Evolutionary conservation across 2,113 vertebrate species (phyloP).

Genomic region (Taurulus bubalis): DNA sequence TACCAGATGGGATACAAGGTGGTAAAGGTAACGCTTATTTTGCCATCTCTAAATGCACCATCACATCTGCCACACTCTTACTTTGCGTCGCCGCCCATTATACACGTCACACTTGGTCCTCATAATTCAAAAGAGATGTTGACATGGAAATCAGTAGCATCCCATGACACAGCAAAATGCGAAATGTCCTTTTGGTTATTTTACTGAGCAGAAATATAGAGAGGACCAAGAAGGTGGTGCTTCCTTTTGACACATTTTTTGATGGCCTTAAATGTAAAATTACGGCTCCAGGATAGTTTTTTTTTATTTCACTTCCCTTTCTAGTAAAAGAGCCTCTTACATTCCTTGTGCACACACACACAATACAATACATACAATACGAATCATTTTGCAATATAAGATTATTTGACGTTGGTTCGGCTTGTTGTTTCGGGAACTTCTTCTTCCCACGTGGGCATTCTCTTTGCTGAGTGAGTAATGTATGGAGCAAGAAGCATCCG

Average conservation of each 20-base stretch:
- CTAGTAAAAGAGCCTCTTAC: background rate
- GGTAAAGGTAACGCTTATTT: background rate
- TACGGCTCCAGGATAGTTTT: background rate
- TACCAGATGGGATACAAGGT: background rate
- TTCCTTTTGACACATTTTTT: background rate
- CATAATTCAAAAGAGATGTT: background rate
- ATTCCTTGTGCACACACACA: too few species aligned
- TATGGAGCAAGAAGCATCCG: conserved; percentile 5
- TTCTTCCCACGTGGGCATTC: background rate
- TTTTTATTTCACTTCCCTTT: background rate
- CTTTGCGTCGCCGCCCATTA: background rate
- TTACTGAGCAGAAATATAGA: background rate
- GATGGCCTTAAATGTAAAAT: background rate
- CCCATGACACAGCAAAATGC: background rate
- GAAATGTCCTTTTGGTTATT: background rate
- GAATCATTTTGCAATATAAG: background rate
- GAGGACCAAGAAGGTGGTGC: background rate
- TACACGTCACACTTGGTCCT: background rate
- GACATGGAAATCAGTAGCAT: background rate
- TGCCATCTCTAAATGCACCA: background rate
- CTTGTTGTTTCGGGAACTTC: background rate
- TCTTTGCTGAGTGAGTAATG: conserved; percentile 6
- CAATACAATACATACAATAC: too few species aligned
- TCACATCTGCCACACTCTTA: background rate
- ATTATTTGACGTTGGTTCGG: background rate